A percentile compares a stretch with the other conserved stretches of the same genome.
phyloP scores from a whole-genome alignment of 2,888 invertebrate species.

The Cotesia congregata region DNA sequence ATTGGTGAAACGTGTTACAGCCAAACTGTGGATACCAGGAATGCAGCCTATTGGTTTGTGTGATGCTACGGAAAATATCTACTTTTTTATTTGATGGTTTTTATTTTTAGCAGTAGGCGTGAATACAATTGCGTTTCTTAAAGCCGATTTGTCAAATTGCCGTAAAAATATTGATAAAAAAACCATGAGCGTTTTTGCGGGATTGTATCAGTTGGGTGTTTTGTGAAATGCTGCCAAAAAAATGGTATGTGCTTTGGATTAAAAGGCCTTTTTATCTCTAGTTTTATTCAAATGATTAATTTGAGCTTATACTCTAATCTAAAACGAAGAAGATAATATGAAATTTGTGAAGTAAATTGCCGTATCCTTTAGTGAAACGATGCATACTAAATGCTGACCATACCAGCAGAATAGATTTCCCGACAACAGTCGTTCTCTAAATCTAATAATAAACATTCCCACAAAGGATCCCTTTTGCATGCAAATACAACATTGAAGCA shows the following conservation, averaged over 20 bases:
- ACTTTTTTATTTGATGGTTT: not conserved
- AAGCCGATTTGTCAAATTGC: conserved; percentile 5
- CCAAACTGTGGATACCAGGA: conserved; percentile 26
- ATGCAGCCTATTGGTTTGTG: conserved; percentile 32
- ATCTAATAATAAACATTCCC: conserved; percentile 56
- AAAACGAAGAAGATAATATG: conserved; percentile 13
- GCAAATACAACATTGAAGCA: conserved; percentile 49
- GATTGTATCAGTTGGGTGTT: not conserved
- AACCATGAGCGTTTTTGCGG: not conserved
- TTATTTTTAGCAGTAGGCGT: not conserved
- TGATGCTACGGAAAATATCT: conserved; percentile 5
- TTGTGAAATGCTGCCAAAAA: not conserved
- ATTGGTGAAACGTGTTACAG: conserved; percentile 40
- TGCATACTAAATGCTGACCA: conserved; percentile 31
- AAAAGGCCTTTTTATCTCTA: no score
- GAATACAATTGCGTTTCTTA: conserved; percentile 18
- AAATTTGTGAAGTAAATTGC: conserved; percentile 10
- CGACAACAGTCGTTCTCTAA: conserved; percentile 48
- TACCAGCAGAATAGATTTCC: conserved; percentile 30
- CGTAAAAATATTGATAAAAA: not conserved
- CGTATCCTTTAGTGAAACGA: conserved; percentile 23
- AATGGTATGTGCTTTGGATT: no score
- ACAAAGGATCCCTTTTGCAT: conserved; percentile 53
- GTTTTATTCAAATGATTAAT: not conserved
- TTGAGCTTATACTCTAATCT: conserved; percentile 14